Conservation (phyloP, 2,888 invertebrate genomes). For the Syritta pipiens region DNA sequence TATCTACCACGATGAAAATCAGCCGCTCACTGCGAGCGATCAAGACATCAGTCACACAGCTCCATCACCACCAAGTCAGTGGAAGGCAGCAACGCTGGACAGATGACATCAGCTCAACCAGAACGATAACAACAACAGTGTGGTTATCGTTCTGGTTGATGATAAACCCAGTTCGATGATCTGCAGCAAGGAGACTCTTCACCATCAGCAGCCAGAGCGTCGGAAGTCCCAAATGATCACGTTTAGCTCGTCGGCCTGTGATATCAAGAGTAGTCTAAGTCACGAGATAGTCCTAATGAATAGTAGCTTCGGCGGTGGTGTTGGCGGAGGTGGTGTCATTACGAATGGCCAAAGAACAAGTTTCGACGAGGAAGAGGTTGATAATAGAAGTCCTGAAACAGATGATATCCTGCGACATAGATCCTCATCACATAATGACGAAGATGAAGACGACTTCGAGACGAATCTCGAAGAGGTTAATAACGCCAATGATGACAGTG, state of each 20-base stretch:
- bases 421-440: slow-evolving; percentile 71
- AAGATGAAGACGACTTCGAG: slow-evolving; percentile 77
- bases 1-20: slow-evolving; percentile 76
- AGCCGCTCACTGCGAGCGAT: slow-evolving; percentile 76
- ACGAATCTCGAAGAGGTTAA: slow-evolving; percentile 77
- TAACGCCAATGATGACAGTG: slow-evolving; percentile 78
- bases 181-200: slow-evolving; percentile 75
- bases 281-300: slow-evolving; percentile 76
- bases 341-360: slow-evolving; percentile 73
- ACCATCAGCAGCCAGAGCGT: slow-evolving; percentile 74
- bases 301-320: slow-evolving; percentile 69
- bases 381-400: slow-evolving; percentile 59
- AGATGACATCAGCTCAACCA: slow-evolving; percentile 79
- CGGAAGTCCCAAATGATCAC: slow-evolving; percentile 78
- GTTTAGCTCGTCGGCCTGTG: slow-evolving; percentile 78
- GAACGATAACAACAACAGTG: slow-evolving; percentile 78
- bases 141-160: slow-evolving; percentile 79
- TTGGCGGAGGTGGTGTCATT: slow-evolving; percentile 25
- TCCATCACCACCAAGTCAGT: slow-evolving; percentile 72
- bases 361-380: slow-evolving; percentile 76
- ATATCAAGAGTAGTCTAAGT: slow-evolving; percentile 78
- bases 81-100: slow-evolving; percentile 71
- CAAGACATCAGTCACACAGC: slow-evolving; percentile 71
- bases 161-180: slow-evolving; percentile 79
- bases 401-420: slow-evolving; percentile 76